Evolutionary conservation across 2,113 vertebrate species (phyloP).

Genomic region (Madoqua kirkii): DNA sequence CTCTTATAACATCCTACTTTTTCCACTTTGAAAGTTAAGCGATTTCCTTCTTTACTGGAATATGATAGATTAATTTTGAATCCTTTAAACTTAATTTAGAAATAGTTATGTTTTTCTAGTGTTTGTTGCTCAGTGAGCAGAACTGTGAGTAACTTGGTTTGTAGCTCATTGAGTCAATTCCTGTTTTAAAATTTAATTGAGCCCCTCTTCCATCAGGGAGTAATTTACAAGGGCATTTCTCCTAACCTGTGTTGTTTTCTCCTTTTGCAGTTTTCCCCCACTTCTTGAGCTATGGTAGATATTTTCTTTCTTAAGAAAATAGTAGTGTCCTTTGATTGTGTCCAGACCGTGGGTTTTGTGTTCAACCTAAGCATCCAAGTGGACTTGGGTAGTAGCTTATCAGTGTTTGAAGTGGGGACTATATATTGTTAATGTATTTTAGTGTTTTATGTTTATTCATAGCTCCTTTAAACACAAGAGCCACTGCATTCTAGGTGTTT

Average conservation of each 20-base stretch:
- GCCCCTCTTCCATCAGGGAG: slow-evolving; percentile 15
- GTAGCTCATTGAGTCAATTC: slow-evolving; percentile 42
- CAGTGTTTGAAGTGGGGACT: slow-evolving; percentile 5
- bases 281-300: background rate
- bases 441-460: slow-evolving; percentile 42
- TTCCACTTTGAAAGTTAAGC: slow-evolving; percentile 38
- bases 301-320: background rate
- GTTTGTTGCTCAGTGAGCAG: slow-evolving; percentile 32
- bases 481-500: slow-evolving; percentile 47
- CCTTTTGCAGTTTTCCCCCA: background rate
- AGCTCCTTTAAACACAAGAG: slow-evolving; percentile 6
- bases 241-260: background rate
- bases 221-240: slow-evolving; percentile 24
- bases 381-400: slow-evolving; percentile 13
- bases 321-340: slow-evolving; percentile 23
- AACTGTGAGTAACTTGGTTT: slow-evolving; percentile 44
- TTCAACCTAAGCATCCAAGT: background rate
- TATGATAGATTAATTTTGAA: slow-evolving; percentile 50
- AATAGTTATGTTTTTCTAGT: slow-evolving; percentile 19
- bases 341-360: slow-evolving; percentile 1
- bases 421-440: background rate
- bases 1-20: background rate
- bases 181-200: slow-evolving; percentile 56
- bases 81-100: slow-evolving; percentile 49
- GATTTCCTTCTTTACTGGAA: slow-evolving; percentile 47